Conservation (phyloP, 2,113 vertebrate species). For the Pipa parva region DNA sequence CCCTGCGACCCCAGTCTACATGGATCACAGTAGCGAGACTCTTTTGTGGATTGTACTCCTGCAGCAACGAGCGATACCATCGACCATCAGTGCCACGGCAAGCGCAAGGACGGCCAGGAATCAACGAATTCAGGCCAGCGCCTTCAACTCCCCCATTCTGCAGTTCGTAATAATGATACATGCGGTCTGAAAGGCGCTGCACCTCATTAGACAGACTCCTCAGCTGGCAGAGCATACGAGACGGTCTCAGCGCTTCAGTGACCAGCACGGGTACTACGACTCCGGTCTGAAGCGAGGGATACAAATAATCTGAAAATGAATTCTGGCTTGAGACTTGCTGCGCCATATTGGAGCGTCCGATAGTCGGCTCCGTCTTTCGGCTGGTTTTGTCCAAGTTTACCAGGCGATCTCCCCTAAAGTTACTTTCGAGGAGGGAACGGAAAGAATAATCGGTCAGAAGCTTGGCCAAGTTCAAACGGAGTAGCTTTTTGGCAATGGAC, state of each 20-base stretch:
- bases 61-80: constrained; percentile 84
- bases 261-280: constrained; percentile 76
- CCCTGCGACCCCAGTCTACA: constrained; percentile 83
- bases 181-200: constrained; percentile 69
- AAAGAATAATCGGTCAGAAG: constrained; percentile 53
- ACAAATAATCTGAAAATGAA: constrained; percentile 67
- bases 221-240: constrained; percentile 81
- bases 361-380: accelerated
- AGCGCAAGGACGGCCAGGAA: constrained; percentile 78
- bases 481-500: constrained; percentile 68
- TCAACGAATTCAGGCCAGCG: constrained; percentile 51
- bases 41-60: constrained; percentile 62
- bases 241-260: constrained; percentile 78
- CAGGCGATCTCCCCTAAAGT: not conserved
- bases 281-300: constrained; percentile 71
- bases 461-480: constrained; percentile 72
- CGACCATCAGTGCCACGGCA: constrained; percentile 72
- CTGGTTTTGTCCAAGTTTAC: constrained; percentile 3
- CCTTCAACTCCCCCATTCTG: constrained; percentile 39
- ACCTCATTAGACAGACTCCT: constrained; percentile 80
- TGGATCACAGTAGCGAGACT: constrained; percentile 74
- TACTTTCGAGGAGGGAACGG: constrained; percentile 45
- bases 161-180: constrained; percentile 57
- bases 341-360: not conserved
- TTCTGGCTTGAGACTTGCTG: not conserved